These are phyloP conservation scores for Cyprinodon diabolis DNA, from an alignment of 2,797 vertebrate genomes.

Conservation along the genomic window DNA sequence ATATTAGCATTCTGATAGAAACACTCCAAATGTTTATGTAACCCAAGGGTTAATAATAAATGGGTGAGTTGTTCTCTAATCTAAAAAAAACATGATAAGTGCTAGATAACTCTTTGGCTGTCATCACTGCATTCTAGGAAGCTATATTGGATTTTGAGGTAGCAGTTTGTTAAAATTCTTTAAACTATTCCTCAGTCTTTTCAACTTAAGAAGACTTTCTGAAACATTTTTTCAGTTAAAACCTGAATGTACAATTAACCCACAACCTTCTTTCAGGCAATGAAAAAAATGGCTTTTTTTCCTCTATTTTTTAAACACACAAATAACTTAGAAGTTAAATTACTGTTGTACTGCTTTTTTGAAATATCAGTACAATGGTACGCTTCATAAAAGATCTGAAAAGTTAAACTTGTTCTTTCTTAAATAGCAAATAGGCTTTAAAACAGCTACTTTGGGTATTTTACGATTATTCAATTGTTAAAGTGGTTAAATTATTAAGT, in stretches of 20 bases:
- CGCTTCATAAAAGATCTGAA: background rate
- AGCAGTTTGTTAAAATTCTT: background rate
- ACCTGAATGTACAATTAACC: background rate
- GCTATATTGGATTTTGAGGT: background rate
- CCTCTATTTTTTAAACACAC: background rate
- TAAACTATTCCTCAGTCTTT: background rate
- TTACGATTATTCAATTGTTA: slow-evolving; percentile 13
- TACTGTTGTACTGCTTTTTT: background rate
- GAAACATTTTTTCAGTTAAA: background rate
- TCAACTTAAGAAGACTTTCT: background rate
- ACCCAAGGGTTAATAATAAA: no score
- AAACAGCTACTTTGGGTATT: slow-evolving; percentile 17
- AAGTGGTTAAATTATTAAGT: slow-evolving; percentile 48
- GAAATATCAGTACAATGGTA: background rate
- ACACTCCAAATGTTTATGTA: no score
- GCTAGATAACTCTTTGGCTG: background rate
- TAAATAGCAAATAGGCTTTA: background rate
- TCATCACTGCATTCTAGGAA: no score
- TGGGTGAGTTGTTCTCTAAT: background rate
- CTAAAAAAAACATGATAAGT: background rate
- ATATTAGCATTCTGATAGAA: no score
- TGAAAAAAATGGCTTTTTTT: background rate
- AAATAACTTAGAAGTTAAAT: background rate
- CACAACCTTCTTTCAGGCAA: background rate
- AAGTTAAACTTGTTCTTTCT: background rate